Percentiles rank a stretch among this genome's conserved stretches.
Evolutionary conservation across 2,113 vertebrate genomes (phyloP).

Genomic region (Lophura nycthemera): DNA sequence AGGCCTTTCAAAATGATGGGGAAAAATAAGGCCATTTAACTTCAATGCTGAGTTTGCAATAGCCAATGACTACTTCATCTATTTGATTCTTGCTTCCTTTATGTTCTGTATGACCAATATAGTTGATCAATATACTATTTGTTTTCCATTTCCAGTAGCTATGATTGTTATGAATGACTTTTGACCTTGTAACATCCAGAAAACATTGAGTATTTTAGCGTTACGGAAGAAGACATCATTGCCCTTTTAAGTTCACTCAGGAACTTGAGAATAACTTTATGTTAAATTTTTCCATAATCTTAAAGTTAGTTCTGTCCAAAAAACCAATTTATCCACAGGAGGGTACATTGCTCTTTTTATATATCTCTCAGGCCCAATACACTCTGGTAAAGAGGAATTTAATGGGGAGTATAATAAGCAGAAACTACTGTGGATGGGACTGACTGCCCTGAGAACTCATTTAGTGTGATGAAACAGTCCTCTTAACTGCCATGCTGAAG

Average conservation of each 20-base stretch:
- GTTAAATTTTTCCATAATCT: background rate
- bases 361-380: background rate
- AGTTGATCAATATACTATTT: background rate
- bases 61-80: background rate
- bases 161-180: background rate
- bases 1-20: background rate
- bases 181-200: background rate
- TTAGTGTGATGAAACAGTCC: background rate
- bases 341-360: background rate
- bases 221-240: background rate
- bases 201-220: background rate
- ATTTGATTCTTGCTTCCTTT: background rate
- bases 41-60: background rate
- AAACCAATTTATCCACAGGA: background rate
- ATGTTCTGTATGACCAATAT: background rate
- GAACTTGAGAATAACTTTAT: background rate
- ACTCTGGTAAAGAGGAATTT: conserved; percentile 5
- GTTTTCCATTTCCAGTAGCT: background rate
- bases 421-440: background rate
- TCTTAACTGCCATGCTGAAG: background rate
- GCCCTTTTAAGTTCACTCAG: background rate
- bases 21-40: background rate
- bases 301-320: background rate
- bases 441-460: background rate
- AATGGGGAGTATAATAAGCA: background rate